Percentiles rank a stretch among this genome's conserved stretches.
Evolutionary conservation across 2,797 vertebrate genomes (phyloP).

Genomic region (Pelobates cultripes): DNA sequence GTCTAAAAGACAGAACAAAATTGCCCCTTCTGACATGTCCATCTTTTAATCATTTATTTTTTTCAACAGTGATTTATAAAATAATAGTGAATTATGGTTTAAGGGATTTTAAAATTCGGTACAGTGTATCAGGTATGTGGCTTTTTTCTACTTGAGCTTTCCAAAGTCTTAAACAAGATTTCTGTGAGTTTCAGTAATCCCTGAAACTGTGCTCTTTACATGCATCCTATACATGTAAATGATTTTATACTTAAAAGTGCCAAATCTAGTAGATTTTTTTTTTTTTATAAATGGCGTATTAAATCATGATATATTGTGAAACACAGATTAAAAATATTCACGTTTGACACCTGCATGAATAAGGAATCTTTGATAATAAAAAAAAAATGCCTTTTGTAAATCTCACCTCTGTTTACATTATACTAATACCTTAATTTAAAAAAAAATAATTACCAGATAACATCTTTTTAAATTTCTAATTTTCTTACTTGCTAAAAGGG

Average conservation of each 20-base stretch:
- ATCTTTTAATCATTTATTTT: conserved; percentile 57
- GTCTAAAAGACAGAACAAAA: not conserved
- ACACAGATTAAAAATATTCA: conserved; percentile 69
- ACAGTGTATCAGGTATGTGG: conserved; percentile 73
- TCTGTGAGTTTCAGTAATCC: conserved; percentile 80
- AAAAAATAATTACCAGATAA: conserved; percentile 75
- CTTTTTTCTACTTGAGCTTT: conserved; percentile 77
- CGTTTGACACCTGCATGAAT: conserved; percentile 83
- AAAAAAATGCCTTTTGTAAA: conserved; percentile 78
- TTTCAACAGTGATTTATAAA: conserved; percentile 64
- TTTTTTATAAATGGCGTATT: conserved; percentile 77
- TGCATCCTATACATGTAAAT: conserved; percentile 71
- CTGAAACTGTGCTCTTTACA: conserved; percentile 78
- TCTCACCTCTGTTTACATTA: conserved; percentile 83
- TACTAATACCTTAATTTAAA: conserved; percentile 85
- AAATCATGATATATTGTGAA: conserved; percentile 73
- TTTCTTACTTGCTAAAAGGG: conserved; percentile 75
- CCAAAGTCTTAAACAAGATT: conserved; percentile 79
- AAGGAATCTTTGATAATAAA: conserved; percentile 89
- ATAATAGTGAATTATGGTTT: conserved; percentile 65
- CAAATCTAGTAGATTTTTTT: conserved; percentile 78
- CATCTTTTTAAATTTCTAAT: conserved; percentile 80
- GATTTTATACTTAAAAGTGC: conserved; percentile 83
- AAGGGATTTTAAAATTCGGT: conserved; percentile 69
- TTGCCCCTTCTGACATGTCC: conserved; percentile 59